Base-by-base conservation (phyloP, 2,888 invertebrate genomes). In the Ormyrus pomaceus region DNA sequence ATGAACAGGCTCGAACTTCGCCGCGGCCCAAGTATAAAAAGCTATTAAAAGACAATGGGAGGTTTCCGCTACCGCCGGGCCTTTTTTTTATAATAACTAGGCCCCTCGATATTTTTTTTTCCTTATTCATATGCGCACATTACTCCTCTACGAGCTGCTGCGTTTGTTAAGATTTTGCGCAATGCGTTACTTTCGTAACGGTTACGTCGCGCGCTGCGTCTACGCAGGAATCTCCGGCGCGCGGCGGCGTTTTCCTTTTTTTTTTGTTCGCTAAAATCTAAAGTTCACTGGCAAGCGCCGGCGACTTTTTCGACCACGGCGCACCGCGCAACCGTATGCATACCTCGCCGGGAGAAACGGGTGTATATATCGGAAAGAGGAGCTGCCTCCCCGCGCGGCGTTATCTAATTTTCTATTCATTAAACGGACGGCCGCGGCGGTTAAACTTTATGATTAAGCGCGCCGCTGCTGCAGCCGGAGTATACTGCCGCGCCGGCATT, bases 401-500 rank as follows among this genome's bases (percentile, higher is more conserved):
- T 71, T 71, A 77, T 77, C 77, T 71, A 77, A 77, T 76, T 55
- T 69, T 69, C 50, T 34, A 59, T 75, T 51, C 51, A 45, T 59
- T 59, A 51, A 56, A 75, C 46, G 59, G 45, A 70, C 58, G 70
- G 13, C 6, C 55, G 19, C 46, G 34, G 51, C 61, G 19, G 61
- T 48, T 71, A 69, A 69, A 74, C 51, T 74, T 79, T 70, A 74
- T 79, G 69, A 79, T 74, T 79, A 74, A 74, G 13, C 56, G 46
- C 55, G 59, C 6, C 50, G 53, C 50, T 4, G 13, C 19, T 19
- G 19, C 19, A 19, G 19, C 34, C 34, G 34, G 4, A 34, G 34
- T 34, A 2, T 4, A 4, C 34, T 4, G 34, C 34, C 68, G 48
- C 13, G n/a, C 62, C 19, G n/a, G 61, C 64, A 65, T 46, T 48